phyloP scores from a whole-genome alignment of 2,888 invertebrate species.

The Watsonalla binaria region DNA sequence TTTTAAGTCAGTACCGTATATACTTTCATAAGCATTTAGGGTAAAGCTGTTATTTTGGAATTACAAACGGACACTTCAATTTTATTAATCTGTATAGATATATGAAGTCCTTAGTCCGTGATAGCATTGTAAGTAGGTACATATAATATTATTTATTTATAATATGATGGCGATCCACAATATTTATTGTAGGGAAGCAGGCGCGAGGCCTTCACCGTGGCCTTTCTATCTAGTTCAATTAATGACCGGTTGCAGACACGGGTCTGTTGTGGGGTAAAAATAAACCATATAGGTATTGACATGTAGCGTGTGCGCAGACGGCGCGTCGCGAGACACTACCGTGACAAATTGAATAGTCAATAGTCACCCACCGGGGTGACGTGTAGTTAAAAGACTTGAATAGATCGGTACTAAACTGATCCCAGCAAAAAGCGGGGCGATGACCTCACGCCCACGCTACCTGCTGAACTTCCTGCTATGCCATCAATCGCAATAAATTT shows the following conservation, averaged over 20 bases:
- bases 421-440: conserved; percentile 47
- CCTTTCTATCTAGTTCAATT: conserved; percentile 58
- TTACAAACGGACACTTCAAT: too few relatives aligned
- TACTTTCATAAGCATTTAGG: too few relatives aligned
- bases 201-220: conserved; percentile 58
- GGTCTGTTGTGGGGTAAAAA: conserved; percentile 44
- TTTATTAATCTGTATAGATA: too few relatives aligned
- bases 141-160: too few relatives aligned
- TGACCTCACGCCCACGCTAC: conserved; percentile 41
- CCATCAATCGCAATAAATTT: conserved; percentile 12
- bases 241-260: conserved; percentile 28
- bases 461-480: conserved; percentile 18
- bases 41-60: too few relatives aligned
- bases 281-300: conserved; percentile 49
- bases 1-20: too few relatives aligned
- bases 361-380: conserved; percentile 26
- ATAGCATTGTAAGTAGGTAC: too few relatives aligned
- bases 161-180: too few relatives aligned
- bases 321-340: conserved; percentile 47
- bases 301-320: conserved; percentile 46
- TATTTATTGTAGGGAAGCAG: conserved; percentile 7
- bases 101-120: too few relatives aligned
- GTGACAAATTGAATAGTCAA: conserved; percentile 47
- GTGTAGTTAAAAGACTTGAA: conserved; percentile 27
- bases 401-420: conserved; percentile 38